Base-by-base conservation (phyloP, 2,113 vertebrate species). In the Natator depressus region DNA sequence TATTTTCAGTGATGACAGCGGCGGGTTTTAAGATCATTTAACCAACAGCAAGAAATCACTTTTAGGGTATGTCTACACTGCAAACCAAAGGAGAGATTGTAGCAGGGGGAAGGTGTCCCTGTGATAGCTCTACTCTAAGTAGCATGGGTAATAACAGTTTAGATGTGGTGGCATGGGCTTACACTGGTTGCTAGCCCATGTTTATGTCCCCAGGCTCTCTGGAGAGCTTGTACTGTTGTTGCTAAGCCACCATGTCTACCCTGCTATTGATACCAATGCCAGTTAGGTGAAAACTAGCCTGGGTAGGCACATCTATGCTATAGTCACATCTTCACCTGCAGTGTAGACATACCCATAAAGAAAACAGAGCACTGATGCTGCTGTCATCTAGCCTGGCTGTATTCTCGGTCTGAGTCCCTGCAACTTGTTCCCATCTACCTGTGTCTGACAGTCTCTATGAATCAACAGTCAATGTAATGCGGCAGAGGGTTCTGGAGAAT, bases 341-440 rank as follows among this genome's bases (percentile, higher is more conserved):
- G 62, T 8, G 62, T 17, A 19, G 62, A 69, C 62, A 35, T 16
- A 29, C 57, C 12, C 12, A 85, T 83, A 96, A 87, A 4, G 82
- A 83, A 29, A 81, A 11, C 42, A 8, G 0, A 75, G 80, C 95
- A 59, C 25, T 80, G 0, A 81, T 84, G 29, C 76, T 38, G 47
- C 82, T 10, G 17, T 42, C 3, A 78, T 25, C 80, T 80, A 5
- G 22, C 19, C 4, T 0, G 0, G 4, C 42, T 82, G 35, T 80
- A 8, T 80, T 78, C 89, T n/a, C 14, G 3, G 42, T 80, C 59
- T 59, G 62, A 25, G 2, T 42, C 16, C 53, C 35, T 54, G 2
- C 0, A 0, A 50, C 22, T 10, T 31, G 10, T 85, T 47, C 22
- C 89, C 38, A 4, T 76, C n/a, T 0, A 0, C 10, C 81, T 22